phyloP scores from a whole-genome alignment of 2,113 vertebrate genomes.

The Dermatemys mawii region DNA sequence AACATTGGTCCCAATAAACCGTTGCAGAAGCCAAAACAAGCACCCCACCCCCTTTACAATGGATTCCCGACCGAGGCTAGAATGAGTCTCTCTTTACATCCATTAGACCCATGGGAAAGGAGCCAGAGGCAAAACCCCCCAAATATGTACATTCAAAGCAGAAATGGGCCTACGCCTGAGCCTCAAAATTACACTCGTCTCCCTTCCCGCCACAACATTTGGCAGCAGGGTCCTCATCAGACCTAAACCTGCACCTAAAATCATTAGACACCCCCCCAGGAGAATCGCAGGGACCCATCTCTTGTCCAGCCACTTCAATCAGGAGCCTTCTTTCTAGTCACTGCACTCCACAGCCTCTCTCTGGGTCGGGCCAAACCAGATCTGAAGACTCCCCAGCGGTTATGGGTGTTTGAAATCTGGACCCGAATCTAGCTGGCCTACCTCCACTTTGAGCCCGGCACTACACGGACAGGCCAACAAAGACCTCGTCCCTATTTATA shows the following conservation, averaged over 20 bases:
- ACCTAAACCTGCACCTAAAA: neutral
- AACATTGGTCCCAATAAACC: neutral
- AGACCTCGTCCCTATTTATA: neutral
- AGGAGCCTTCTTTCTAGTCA: neutral
- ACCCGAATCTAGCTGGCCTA: neutral
- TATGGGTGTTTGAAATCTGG: neutral
- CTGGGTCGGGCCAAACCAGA: neutral
- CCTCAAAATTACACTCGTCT: neutral
- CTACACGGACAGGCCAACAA: neutral
- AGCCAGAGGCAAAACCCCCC: neutral
- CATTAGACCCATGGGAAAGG: neutral
- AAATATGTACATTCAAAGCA: neutral
- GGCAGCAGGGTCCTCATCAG: neutral
- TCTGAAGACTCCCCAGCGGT: accelerated
- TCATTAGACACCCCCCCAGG: neutral
- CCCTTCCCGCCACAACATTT: neutral
- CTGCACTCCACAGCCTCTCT: neutral
- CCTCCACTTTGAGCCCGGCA: neutral
- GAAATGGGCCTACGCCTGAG: neutral
- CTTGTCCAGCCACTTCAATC: neutral
- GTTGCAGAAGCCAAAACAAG: neutral
- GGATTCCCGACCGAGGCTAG: neutral
- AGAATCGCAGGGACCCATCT: neutral
- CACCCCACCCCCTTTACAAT: neutral
- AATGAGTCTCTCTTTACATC: neutral